A percentile compares a stretch with the other conserved stretches of the same genome.
These are phyloP conservation scores for Ormyrus pomaceus DNA, from an alignment of 2,888 invertebrate species.

Conservation along the genomic window DNA sequence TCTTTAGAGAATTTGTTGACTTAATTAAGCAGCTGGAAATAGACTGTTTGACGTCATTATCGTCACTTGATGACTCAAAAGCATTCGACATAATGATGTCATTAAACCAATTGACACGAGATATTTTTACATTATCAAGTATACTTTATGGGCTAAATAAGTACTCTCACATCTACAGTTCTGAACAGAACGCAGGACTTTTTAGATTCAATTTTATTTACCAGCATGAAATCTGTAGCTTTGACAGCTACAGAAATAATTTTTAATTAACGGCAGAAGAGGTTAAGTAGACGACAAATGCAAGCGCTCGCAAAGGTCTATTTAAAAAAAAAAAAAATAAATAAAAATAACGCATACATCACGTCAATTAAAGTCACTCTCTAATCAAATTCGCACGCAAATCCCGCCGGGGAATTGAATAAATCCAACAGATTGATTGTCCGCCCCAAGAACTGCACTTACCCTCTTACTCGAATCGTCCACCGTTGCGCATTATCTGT, in stretches of 20 bases:
- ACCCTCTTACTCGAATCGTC: conserved; percentile 7
- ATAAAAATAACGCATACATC: neutral
- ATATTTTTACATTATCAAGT: no score
- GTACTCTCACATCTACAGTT: no score
- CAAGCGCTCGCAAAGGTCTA: neutral
- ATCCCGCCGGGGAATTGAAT: neutral
- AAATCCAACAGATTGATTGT: neutral
- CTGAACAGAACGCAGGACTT: no score
- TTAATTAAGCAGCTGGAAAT: no score
- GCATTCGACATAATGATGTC: no score
- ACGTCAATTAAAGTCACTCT: neutral
- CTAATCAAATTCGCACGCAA: neutral
- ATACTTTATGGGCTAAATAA: no score
- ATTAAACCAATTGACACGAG: no score
- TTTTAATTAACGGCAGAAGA: neutral
- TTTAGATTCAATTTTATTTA: no score
- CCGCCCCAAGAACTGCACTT: neutral
- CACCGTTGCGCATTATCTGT: neutral
- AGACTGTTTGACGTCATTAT: no score
- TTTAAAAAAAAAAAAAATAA: neutral
- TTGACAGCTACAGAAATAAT: neutral
- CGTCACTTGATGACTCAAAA: no score
- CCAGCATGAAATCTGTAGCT: no score
- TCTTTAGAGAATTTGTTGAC: no score
- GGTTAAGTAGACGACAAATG: neutral